Conservation (phyloP, 1,140 invertebrate species). For the Brachionus rubens region DNA sequence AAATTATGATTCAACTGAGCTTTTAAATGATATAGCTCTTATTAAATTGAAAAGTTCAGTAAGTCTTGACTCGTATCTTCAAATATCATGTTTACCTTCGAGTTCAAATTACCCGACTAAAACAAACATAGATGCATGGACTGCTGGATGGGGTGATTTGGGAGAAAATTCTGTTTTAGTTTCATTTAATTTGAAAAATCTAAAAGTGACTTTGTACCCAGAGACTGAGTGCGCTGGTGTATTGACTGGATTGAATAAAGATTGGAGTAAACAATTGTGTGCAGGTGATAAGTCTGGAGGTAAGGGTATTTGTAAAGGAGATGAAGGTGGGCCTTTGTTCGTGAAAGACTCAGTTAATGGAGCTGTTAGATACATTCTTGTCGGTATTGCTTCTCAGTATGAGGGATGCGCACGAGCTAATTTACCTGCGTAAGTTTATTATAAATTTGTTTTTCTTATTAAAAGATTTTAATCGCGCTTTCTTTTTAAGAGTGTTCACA, state of each 20-base stretch:
- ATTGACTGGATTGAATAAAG: neutral
- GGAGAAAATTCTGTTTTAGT: neutral
- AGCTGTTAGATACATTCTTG: neutral
- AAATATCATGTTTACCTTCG: slow-evolving; percentile 25
- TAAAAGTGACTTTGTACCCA: neutral
- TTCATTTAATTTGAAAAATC: neutral
- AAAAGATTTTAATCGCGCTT: too few relatives aligned
- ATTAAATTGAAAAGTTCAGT: neutral
- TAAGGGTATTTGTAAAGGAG: neutral
- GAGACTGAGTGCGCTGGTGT: neutral
- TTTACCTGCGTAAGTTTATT: neutral
- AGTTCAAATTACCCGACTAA: neutral
- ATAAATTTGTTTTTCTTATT: too few relatives aligned
- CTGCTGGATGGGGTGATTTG: slow-evolving; percentile 8
- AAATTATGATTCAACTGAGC: neutral
- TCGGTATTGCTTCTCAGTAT: neutral
- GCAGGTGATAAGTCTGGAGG: neutral
- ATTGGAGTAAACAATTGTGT: slow-evolving; percentile 30
- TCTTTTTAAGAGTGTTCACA: too few relatives aligned
- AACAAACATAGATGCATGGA: neutral
- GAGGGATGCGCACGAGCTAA: neutral
- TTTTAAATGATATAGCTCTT: slow-evolving; percentile 15
- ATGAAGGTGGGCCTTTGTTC: neutral
- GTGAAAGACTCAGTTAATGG: neutral
- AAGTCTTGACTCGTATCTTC: neutral